Conservation (phyloP, 2,888 invertebrate species). For the Venustoraphidia nigricollis region DNA sequence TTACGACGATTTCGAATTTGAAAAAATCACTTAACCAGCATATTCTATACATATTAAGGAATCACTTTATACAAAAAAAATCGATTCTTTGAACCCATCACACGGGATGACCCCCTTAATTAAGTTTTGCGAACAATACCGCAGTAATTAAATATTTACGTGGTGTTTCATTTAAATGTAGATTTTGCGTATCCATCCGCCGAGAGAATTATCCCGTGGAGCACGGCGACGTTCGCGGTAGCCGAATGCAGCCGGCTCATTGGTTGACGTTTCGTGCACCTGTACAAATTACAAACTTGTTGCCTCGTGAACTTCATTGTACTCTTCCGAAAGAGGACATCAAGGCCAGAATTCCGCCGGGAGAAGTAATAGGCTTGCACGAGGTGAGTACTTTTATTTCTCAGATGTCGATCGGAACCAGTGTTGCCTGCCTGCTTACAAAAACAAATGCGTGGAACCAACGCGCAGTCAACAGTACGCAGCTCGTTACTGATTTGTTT, state of each 20-base stretch:
- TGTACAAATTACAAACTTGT: conserved; percentile 68
- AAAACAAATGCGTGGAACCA: no score
- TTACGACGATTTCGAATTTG: no score
- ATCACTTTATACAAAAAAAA: no score
- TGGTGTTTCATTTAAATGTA: conserved; percentile 17
- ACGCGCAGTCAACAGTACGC: no score
- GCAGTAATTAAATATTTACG: neutral
- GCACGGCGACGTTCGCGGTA: conserved; percentile 25
- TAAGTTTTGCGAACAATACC: no score
- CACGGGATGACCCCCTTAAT: no score
- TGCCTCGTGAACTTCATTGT: conserved; percentile 67
- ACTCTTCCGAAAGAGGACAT: conserved; percentile 28
- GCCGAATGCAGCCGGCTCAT: conserved; percentile 62
- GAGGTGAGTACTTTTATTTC: conserved; percentile 19
- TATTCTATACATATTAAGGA: no score
- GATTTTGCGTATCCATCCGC: conserved; percentile 66
- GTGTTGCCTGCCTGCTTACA: conserved; percentile 10
- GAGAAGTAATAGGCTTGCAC: conserved; percentile 1
- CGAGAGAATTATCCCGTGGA: conserved; percentile 69
- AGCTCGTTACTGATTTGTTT: no score
- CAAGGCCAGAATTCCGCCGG: neutral
- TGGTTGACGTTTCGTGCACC: conserved; percentile 73
- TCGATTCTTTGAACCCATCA: no score
- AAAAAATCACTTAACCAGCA: no score
- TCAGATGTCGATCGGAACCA: neutral